Evolutionary conservation across 1,140 invertebrate genomes (phyloP).

Genomic region (Eueides isabella): DNA sequence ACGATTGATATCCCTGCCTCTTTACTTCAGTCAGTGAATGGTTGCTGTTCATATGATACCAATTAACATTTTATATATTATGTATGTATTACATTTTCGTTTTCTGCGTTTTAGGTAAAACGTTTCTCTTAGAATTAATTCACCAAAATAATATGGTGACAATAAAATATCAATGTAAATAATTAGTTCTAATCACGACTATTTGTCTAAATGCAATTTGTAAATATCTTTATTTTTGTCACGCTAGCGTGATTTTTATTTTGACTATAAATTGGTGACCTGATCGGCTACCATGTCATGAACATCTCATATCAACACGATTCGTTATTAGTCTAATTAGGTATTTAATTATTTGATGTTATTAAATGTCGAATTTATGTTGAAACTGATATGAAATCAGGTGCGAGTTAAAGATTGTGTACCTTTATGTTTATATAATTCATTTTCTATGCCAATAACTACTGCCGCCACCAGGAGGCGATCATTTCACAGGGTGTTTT

Average conservation of each 20-base stretch:
- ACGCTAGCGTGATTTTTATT: slow-evolving; percentile 43
- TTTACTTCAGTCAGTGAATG: slow-evolving; percentile 42
- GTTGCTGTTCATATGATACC: slow-evolving; percentile 27
- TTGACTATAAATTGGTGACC: slow-evolving; percentile 33
- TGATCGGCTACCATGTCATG: slow-evolving; percentile 18
- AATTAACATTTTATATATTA: background rate
- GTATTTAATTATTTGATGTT: slow-evolving; percentile 47
- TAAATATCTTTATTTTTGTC: slow-evolving; percentile 56
- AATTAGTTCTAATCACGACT: slow-evolving; percentile 72
- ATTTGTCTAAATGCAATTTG: slow-evolving; percentile 41
- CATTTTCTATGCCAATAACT: slow-evolving; percentile 29
- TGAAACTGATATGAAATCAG: slow-evolving; percentile 24
- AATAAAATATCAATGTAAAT: slow-evolving; percentile 80
- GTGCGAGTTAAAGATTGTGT: slow-evolving; percentile 8
- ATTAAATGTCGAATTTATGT: slow-evolving; percentile 41
- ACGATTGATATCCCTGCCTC: slow-evolving; percentile 46
- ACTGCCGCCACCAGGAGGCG: slow-evolving; percentile 44
- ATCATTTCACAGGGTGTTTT: slow-evolving; percentile 75
- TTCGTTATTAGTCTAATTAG: slow-evolving; percentile 56
- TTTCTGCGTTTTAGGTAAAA: slow-evolving; percentile 19
- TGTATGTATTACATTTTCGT: slow-evolving; percentile 13
- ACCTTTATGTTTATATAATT: slow-evolving; percentile 20
- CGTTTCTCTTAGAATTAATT: slow-evolving; percentile 55
- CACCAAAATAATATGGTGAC: slow-evolving; percentile 77
- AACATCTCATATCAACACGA: slow-evolving; percentile 63